Percentiles rank a stretch among this genome's conserved stretches.
Conservation (phyloP, 2,113 vertebrate species). For the Channa argus region DNA sequence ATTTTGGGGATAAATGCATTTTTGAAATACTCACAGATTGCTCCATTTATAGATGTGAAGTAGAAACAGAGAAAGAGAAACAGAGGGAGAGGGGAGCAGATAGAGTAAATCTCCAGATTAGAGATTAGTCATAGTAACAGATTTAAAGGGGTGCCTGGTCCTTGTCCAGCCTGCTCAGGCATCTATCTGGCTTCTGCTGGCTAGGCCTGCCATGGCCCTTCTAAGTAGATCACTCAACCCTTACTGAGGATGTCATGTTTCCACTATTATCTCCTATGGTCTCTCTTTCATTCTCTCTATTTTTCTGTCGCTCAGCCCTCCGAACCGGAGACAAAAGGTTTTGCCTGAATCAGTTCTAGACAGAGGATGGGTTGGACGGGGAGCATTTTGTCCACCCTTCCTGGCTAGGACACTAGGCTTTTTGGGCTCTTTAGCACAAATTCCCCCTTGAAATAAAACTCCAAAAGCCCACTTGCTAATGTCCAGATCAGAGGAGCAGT, state of each 20-base stretch:
- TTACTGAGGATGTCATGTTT: constrained; percentile 56
- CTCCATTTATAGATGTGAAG: constrained; percentile 81
- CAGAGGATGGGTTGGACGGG: constrained; percentile 16
- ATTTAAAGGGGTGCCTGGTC: constrained; percentile 82
- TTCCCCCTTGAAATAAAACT: constrained; percentile 45
- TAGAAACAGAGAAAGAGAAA: constrained; percentile 57
- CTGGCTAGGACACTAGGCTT: constrained; percentile 13
- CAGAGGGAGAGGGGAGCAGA: constrained; percentile 69
- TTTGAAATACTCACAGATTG: constrained; percentile 82
- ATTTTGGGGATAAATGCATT: constrained; percentile 82
- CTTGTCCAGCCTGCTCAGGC: constrained; percentile 79
- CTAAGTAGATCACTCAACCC: constrained; percentile 78
- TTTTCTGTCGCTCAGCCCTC: constrained; percentile 11
- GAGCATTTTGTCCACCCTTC: constrained; percentile 32
- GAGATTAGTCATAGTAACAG: constrained; percentile 84
- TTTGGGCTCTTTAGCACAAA: constrained; percentile 28
- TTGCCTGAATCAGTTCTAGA: constrained; percentile 15
- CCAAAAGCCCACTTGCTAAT: constrained; percentile 56
- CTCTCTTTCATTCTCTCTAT: constrained; percentile 35
- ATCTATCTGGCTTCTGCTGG: constrained; percentile 82
- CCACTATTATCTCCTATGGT: constrained; percentile 44
- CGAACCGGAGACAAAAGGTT: constrained; percentile 41
- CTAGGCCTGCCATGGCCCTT: constrained; percentile 65
- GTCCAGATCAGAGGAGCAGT: constrained; percentile 71
- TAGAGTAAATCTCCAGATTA: constrained; percentile 87